Evolutionary conservation across 2,797 vertebrate species (phyloP), one percentile per base, ranked within the genome.

Genomic region (Tolypeutes matacus): DNA sequence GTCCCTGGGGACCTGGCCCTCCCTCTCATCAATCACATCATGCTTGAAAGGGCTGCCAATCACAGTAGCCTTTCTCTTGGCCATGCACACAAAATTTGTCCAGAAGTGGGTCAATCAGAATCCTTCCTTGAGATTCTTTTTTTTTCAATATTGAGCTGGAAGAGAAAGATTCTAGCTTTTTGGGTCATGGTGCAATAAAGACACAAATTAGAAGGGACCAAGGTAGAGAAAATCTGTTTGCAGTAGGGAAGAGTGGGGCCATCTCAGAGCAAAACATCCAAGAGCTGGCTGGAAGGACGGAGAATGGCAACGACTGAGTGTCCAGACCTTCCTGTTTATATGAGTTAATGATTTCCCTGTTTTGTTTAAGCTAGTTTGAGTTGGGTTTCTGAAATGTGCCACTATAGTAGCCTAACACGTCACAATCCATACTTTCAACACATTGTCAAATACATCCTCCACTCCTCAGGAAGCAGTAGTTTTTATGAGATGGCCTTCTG

Each of bases 81-180:
- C 70, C 69, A 73, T 84, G 89, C 73, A 27, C 42, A 36, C 76
- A 70, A 77, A n/a, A 91, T 25, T 53, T 70, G 72, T 60, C 36
- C 25, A 69, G 83, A 80, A 14, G 56, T 14, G 15, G 53, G 9
- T n/a, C 70, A 65, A 36, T 36, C 13, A n/a, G 36, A 78, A 95
- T 53, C 11, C 76, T 89, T 72, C 65, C 31, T 21, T 53, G 34
- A 76, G 42, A 46, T 9, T n/a, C 9, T 80, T 70, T 31, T 75
- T 64, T 58, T 73, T 65, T 20, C 51, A 81, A 31, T 73, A 65
- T 18, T 75, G 36, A 90, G 53, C 53, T 83, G 25, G 34, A 85
- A 81, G n/a, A 92, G 58, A 88, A 93, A 67, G 58, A 53, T 60
- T 76, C 64, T 69, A 49, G 34, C 31, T 70, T 93, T 87, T 34